Percentiles rank a stretch among this genome's conserved stretches.
Evolutionary conservation across 23 tunicate species (phyloP).

Genomic region (Ciona savignyi): DNA sequence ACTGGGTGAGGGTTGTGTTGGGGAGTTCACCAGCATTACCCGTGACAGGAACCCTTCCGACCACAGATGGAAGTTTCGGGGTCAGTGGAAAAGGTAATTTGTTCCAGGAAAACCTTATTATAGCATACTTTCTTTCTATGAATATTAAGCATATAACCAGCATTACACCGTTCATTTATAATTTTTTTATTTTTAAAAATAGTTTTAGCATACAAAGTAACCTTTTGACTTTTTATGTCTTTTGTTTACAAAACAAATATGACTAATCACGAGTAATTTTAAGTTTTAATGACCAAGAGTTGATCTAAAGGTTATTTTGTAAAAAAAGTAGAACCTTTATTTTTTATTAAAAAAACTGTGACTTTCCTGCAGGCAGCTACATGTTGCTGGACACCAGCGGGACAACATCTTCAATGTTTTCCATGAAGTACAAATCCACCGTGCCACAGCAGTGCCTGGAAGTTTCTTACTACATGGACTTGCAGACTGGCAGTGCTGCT

Average conservation of each 20-base stretch:
- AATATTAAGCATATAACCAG: too few species aligned
- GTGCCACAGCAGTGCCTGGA: conserved; percentile 53
- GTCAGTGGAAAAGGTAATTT: conserved; percentile 32
- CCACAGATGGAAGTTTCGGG: conserved; percentile 44
- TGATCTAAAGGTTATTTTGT: not conserved
- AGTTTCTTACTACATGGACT: conserved; percentile 60
- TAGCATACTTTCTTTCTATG: too few species aligned
- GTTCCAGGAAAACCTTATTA: too few species aligned
- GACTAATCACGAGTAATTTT: too few species aligned
- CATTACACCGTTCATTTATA: too few species aligned
- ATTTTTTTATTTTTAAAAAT: too few species aligned
- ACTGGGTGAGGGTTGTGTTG: conserved; percentile 44
- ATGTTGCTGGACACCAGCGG: conserved; percentile 51
- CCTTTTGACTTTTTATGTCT: too few species aligned
- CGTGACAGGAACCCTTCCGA: conserved; percentile 33
- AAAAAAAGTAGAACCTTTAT: not conserved
- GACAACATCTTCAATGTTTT: conserved; percentile 1
- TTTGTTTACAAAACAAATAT: too few species aligned
- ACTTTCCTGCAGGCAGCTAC: conserved; percentile 48
- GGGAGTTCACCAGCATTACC: conserved; percentile 24
- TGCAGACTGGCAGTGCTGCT: conserved; percentile 30
- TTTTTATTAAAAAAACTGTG: not conserved
- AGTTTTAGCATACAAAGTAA: too few species aligned
- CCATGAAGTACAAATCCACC: conserved; percentile 51
- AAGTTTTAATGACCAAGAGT: not conserved